Conservation (phyloP, 2,113 vertebrate genomes). For the Zosterops lateralis region DNA sequence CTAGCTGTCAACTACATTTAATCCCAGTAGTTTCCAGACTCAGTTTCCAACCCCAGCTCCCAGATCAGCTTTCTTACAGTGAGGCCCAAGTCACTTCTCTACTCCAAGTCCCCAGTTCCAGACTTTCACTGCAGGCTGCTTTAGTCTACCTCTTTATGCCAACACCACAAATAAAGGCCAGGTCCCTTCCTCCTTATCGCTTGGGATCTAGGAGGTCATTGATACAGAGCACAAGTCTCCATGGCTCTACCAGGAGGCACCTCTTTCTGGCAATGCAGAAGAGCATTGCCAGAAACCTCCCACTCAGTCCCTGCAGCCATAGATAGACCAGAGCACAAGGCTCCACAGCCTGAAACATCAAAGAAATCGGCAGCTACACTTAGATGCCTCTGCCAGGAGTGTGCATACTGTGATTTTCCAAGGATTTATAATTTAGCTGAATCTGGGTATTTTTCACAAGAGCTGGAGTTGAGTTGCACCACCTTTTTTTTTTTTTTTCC, state of each 20-base stretch:
- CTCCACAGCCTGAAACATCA: neutral
- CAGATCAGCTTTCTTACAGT: neutral
- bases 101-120: neutral
- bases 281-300: neutral
- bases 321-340: neutral
- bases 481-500: neutral
- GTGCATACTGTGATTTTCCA: neutral
- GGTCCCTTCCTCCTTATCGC: neutral
- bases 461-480: neutral
- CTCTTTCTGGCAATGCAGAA: neutral
- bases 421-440: neutral
- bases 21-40: neutral
- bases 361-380: neutral
- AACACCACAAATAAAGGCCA: neutral
- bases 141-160: neutral
- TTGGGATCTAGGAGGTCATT: neutral
- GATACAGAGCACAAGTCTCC: neutral
- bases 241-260: neutral
- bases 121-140: neutral
- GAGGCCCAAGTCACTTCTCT: neutral
- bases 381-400: neutral
- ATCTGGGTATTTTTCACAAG: neutral
- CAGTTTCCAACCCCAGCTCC: accelerated
- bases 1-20: neutral
- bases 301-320: neutral